Evolutionary conservation across 92 coral and sea anemone genomes (phyloP).

Genomic region (Umimayanthus kanabou): DNA sequence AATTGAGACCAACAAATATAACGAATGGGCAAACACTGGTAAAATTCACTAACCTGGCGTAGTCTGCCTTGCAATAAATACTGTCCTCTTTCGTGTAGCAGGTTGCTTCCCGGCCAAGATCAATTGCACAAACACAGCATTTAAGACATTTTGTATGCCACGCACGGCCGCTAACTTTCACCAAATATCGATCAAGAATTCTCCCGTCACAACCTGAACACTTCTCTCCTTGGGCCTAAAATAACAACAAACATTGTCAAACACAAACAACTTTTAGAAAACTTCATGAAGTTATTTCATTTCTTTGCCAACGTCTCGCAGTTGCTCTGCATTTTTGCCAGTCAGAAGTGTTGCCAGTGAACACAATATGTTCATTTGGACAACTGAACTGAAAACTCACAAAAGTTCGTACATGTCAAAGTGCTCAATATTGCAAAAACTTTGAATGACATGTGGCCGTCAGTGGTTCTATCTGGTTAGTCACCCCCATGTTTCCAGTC

Average conservation of each 20-base stretch:
- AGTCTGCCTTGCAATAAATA: slow-evolving; percentile 95
- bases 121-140: slow-evolving; percentile 85
- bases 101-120: slow-evolving; percentile 95
- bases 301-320: slow-evolving; percentile 7
- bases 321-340: slow-evolving; percentile 25
- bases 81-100: slow-evolving; percentile 95
- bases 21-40: slow-evolving; percentile 8
- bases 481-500: background rate
- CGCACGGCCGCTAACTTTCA: slow-evolving; percentile 92
- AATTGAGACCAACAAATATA: slow-evolving; percentile 23
- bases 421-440: background rate
- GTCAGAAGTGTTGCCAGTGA: slow-evolving; percentile 35
- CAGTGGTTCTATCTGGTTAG: background rate
- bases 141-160: slow-evolving; percentile 95
- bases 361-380: slow-evolving; percentile 15
- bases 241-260: slow-evolving; percentile 32
- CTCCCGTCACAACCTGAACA: slow-evolving; percentile 92
- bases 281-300: background rate
- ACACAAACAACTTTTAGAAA: background rate
- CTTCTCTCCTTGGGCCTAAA: slow-evolving; percentile 84
- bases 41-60: slow-evolving; percentile 77
- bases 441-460: background rate
- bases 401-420: background rate
- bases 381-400: background rate
- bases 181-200: slow-evolving; percentile 90